Conservation (phyloP, 2,797 vertebrate genomes). For the Smutsia temminckii region DNA sequence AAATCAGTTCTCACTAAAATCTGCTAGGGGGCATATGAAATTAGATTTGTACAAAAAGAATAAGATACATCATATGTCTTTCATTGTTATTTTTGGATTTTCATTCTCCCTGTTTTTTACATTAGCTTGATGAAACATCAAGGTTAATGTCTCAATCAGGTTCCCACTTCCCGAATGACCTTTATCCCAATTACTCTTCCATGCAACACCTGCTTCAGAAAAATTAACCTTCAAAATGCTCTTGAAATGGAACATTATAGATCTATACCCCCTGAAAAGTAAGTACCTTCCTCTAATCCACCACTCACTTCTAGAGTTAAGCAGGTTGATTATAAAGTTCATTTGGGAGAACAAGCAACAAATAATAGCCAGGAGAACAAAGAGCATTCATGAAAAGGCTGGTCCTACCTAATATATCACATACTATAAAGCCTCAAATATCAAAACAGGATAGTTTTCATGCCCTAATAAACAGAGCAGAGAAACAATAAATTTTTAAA, state of each 20-base stretch:
- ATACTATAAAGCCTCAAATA: not conserved
- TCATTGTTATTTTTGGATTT: constrained; percentile 26
- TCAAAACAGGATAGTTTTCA: not conserved
- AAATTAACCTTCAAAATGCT: constrained; percentile 63
- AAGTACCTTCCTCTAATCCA: not conserved
- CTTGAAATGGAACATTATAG: constrained; percentile 39
- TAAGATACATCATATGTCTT: not conserved
- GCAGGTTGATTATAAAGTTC: not conserved
- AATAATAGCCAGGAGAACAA: not conserved
- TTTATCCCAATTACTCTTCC: constrained; percentile 51
- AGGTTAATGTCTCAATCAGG: constrained; percentile 43
- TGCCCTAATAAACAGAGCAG: not conserved
- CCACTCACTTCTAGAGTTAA: not conserved
- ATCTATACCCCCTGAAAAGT: not conserved
- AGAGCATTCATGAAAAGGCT: not conserved
- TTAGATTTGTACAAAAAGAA: not conserved
- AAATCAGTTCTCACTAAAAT: constrained; percentile 20
- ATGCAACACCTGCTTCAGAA: constrained; percentile 64
- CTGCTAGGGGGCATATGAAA: not conserved
- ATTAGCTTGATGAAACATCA: constrained; percentile 26
- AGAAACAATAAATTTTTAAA: not conserved
- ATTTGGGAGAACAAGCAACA: constrained; percentile 1
- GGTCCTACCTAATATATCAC: not conserved
- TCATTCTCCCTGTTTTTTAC: not conserved
- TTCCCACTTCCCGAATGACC: constrained; percentile 54